Conservation (phyloP, 2,113 vertebrate genomes). For the Epinephelus fuscoguttatus region DNA sequence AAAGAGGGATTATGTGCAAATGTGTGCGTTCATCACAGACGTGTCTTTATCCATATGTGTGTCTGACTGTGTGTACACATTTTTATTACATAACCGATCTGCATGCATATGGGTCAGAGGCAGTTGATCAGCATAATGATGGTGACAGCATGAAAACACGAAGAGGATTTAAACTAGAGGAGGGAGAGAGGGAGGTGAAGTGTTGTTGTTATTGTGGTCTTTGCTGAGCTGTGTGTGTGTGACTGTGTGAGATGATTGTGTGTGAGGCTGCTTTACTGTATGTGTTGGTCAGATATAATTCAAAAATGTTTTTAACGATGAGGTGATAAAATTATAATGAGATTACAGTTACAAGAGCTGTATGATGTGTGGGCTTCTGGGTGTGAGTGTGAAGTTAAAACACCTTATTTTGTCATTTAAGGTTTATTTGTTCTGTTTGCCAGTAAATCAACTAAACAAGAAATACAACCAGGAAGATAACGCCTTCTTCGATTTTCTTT, state of each 20-base stretch:
- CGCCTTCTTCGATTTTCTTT: not conserved
- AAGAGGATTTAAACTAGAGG: conserved; percentile 50
- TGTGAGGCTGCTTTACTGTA: not conserved
- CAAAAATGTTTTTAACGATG: not conserved
- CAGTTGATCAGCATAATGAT: conserved; percentile 58
- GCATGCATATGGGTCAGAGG: conserved; percentile 60
- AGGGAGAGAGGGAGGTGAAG: conserved; percentile 7
- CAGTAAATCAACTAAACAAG: not conserved
- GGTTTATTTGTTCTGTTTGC: not conserved
- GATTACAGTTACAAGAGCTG: not conserved
- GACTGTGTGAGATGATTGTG: too few species aligned
- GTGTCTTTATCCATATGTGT: conserved; percentile 47
- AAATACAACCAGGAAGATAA: not conserved
- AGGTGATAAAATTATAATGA: not conserved
- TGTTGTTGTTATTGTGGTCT: conserved; percentile 4
- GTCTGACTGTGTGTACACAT: conserved; percentile 20
- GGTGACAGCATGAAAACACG: conserved; percentile 51
- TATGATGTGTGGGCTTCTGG: not conserved
- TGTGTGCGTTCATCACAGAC: conserved; percentile 43
- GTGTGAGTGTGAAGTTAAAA: not conserved
- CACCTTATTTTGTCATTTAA: not conserved
- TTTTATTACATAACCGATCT: conserved; percentile 64
- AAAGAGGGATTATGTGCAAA: conserved; percentile 54
- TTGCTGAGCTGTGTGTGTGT: conserved; percentile 16
- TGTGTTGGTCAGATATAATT: not conserved